Evolutionary conservation across 2,888 invertebrate species (phyloP), one percentile per base, ranked within the genome.

Genomic region (Parasteatoda lunata): DNA sequence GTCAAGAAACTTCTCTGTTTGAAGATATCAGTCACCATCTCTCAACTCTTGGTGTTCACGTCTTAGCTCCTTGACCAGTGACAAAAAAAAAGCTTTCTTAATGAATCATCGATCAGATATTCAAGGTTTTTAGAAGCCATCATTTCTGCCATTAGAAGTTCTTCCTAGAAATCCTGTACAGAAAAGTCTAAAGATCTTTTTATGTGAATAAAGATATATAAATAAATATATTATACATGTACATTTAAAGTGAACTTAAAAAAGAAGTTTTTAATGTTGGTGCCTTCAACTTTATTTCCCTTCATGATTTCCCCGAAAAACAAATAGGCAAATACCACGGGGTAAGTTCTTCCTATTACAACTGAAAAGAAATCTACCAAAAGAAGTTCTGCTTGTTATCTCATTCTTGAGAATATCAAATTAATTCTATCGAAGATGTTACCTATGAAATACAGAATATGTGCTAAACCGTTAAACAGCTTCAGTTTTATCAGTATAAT

Each of bases 241-340:
- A 47, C 59, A 64, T 75, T 13, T 65, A 75, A 47, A 48, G 59
- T 54, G 77, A 69, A 59, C 69, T 69, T 69, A 66, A 47, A 69
- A 72, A 51, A n/a, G 51, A 75, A 85, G 79, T 80, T 87, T 87
- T 86, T 73, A 80, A 80, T 80, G 72, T 77, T 47, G 81, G 81
- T 87, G 81, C 81, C 77, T 87, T 87, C 86, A 72, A 79, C 73
- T 84, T 79, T 76, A 85, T 85, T 79, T 47, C 76, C 78, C 84
- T 65, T 65, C 65, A 77, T 71, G 71, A 84, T 77, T 79, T 66
- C 45, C 51, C 69, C 52, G 71, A 52, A 30, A 49, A 73, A 75
- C 65, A 52, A 51, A 49, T 72, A 72, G n/a, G 48, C 11, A 49
- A 52, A 3, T 72, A n/a, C 72, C 45, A n/a, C 6, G 30, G 30